phyloP scores from a whole-genome alignment of 2,113 vertebrate genomes.

The Albula goreensis region DNA sequence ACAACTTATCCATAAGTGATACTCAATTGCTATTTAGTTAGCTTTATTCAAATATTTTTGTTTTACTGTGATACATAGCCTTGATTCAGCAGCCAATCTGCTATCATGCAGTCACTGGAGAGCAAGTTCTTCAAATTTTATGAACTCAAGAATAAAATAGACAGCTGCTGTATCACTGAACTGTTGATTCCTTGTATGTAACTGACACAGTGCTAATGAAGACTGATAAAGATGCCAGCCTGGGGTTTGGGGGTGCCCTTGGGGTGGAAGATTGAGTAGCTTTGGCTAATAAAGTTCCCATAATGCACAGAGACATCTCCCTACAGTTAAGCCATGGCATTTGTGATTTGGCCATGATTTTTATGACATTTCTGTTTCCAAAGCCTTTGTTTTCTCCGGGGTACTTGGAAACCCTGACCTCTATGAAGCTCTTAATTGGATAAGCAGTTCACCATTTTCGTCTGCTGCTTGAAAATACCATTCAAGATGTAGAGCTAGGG shows the following conservation, averaged over 20 bases:
- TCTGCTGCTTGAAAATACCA: neutral
- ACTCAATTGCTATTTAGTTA: no score
- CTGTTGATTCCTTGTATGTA: neutral
- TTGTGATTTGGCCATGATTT: neutral
- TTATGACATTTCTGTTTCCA: neutral
- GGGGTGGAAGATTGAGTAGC: neutral
- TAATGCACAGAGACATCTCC: neutral
- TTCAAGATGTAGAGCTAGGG: neutral
- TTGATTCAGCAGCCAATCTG: neutral
- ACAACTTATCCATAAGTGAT: no score
- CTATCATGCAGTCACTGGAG: neutral
- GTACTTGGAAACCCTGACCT: constrained; percentile 1
- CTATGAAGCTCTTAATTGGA: neutral
- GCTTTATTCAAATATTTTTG: no score
- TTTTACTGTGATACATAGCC: neutral
- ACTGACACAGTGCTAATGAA: neutral
- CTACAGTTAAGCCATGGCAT: neutral
- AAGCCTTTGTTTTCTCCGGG: neutral
- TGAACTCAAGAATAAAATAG: neutral
- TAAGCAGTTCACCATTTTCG: neutral
- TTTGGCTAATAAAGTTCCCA: neutral
- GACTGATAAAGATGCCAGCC: neutral
- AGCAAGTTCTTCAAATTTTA: neutral
- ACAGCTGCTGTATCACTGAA: neutral
- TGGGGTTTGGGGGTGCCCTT: neutral